A percentile compares a stretch with the other conserved stretches of the same genome.
Evolutionary conservation across 2,113 vertebrate genomes (phyloP).

Genomic region (Dicerorhinus sumatrensis): DNA sequence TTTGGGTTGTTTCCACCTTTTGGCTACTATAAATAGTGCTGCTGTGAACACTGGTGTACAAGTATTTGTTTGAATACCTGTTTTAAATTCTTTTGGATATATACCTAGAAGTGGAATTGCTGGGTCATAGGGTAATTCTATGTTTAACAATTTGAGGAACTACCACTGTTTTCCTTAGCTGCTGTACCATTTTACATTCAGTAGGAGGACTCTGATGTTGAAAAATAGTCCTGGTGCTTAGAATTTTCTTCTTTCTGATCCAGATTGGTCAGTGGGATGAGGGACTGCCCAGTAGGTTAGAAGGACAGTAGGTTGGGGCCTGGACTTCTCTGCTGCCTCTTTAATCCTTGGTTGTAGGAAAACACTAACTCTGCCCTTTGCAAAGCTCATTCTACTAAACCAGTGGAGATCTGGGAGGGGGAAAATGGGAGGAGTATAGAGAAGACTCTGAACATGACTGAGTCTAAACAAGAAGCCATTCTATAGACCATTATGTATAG

Average conservation of each 20-base stretch:
- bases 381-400: neutral
- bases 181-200: neutral
- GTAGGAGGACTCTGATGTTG: neutral
- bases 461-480: neutral
- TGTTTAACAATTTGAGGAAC: neutral
- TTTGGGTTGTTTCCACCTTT: neutral
- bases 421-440: accelerated
- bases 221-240: neutral
- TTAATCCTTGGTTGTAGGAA: neutral
- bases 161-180: neutral
- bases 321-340: neutral
- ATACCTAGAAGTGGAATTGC: neutral
- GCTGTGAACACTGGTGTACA: neutral
- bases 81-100: neutral
- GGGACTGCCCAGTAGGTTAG: neutral
- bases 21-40: neutral
- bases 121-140: neutral
- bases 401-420: no score
- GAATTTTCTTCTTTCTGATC: neutral
- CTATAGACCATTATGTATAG: neutral
- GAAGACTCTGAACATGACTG: neutral
- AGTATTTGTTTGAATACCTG: neutral
- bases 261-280: neutral
- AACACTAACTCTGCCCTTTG: neutral
- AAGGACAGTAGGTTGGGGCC: neutral